Evolutionary conservation across 1,140 invertebrate species (phyloP).

Genomic region (Achroia grisella): DNA sequence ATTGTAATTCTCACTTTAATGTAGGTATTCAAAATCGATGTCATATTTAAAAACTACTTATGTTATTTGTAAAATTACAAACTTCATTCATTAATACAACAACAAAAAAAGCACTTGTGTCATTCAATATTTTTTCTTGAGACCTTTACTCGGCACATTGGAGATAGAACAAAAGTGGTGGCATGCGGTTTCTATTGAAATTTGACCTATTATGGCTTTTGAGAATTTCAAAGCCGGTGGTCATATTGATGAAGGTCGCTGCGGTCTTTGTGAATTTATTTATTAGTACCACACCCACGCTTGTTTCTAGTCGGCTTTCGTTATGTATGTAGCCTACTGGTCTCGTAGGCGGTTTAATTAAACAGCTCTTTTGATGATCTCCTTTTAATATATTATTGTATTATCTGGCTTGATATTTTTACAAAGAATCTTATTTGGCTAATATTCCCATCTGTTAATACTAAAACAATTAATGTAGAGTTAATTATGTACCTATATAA

Average conservation of each 20-base stretch:
- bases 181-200: slow-evolving; percentile 31
- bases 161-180: slow-evolving; percentile 19
- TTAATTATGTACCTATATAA: no score
- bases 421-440: no score
- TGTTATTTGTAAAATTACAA: no score
- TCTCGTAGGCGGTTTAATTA: background rate
- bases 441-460: background rate
- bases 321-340: background rate
- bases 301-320: background rate
- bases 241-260: slow-evolving; percentile 10
- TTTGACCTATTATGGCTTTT: slow-evolving; percentile 16
- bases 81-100: slow-evolving; percentile 15
- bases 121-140: slow-evolving; percentile 19
- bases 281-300: slow-evolving; percentile 14
- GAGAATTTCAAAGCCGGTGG: slow-evolving; percentile 23
- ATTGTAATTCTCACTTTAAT: no score
- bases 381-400: no score
- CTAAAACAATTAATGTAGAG: no score
- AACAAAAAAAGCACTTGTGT: slow-evolving; percentile 19
- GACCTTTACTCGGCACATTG: slow-evolving; percentile 10
- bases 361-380: background rate
- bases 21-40: no score
- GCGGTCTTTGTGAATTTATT: slow-evolving; percentile 6
- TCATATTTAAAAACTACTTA: no score
- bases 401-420: no score